Percentiles rank a stretch among this genome's conserved stretches.
Evolutionary conservation across 2,113 vertebrate species (phyloP).

Genomic region (Oryctolagus cuniculus): mOryCun1.1 NC_091432.1:142060501-142061000

Average conservation of each 20-base stretch:
- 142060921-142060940: neutral
- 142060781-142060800: constrained; percentile 14
- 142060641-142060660: neutral
- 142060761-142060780: neutral
- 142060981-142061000: constrained; percentile 21
- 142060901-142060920: neutral
- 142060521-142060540: constrained; percentile 52
- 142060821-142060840: neutral
- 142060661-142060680: constrained; percentile 75
- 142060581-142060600: constrained; percentile 56
- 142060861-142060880: neutral
- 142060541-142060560: constrained; percentile 63
- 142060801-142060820: neutral
- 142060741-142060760: constrained; percentile 53
- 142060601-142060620: constrained; percentile 65
- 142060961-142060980: neutral
- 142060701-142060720: constrained; percentile 69
- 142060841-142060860: neutral
- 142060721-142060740: constrained; percentile 82
- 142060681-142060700: constrained; percentile 66
- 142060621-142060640: constrained; percentile 46
- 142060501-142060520: constrained; percentile 61
- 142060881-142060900: neutral
- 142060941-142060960: neutral
- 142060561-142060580: constrained; percentile 65